Evolutionary conservation across 2,797 vertebrate species (phyloP), one percentile per base, ranked within the genome.

Genomic region (Delichon dasypus): DNA sequence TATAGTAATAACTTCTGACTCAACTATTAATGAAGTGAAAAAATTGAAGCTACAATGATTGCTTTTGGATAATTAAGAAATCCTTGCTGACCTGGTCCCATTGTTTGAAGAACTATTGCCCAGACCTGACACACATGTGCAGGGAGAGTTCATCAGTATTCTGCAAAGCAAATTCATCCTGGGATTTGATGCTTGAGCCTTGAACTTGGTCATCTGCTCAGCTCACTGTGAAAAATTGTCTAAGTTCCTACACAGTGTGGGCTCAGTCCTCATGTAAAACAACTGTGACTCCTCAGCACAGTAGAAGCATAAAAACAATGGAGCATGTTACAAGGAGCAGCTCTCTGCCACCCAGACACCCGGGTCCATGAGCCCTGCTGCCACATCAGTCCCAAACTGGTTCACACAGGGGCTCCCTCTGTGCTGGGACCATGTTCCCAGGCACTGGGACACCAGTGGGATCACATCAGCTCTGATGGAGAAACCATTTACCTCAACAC

Each of bases 361-460:
- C 22, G 7, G 3, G 8, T 45, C 32, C n/a, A 11, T 45, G n/a
- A 47, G 4, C 16, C 14, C 18, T 54, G 7, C 15, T 5, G 47
- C 5, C 2, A 0, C 11, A 54, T 16, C 17, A 54, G 9, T 13
- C 54, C 14, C 50, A 67, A 2, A 14, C 0, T 70, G 10, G 7
- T 36, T 51, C 36, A 58, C 1, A 2, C 0, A 15, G 38, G 4
- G 10, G 12, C 30, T 20, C 6, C 8, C 8, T 51, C 61, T 3
- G 2, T 16, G 16, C 7, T 16, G 42, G 21, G 16, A 47, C 19
- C 2, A 0, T 19, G 20, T 10, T 84, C 7, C n/a, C 15, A 47
- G 27, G 30, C 10, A 1, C 14, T 34, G 11, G 40, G 19, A 60
- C 36, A 44, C 22, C 14, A 40, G 17, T 25, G 25, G 23, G 16